Evolutionary conservation across 2,797 vertebrate genomes (phyloP).

Genomic region (Channallabes apus): DNA sequence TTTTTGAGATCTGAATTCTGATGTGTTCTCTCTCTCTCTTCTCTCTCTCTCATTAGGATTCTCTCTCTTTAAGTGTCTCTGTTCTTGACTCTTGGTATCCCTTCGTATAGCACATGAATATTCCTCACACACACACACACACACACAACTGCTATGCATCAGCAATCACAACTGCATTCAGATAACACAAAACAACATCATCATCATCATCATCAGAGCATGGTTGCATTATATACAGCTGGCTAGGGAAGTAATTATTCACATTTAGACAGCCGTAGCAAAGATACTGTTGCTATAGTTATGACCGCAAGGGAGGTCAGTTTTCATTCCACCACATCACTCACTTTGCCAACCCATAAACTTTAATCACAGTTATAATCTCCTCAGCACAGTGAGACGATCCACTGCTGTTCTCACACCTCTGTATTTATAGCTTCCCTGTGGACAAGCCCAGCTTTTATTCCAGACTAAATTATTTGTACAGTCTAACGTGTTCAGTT

Average conservation of each 20-base stretch:
- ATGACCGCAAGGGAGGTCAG: background rate
- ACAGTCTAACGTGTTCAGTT: slow-evolving; percentile 52
- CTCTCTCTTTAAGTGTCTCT: background rate
- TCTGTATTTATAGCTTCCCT: slow-evolving; percentile 5
- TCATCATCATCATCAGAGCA: background rate
- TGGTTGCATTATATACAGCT: background rate
- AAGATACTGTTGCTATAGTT: background rate
- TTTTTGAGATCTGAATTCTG: background rate
- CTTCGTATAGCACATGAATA: background rate
- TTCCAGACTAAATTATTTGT: slow-evolving; percentile 48
- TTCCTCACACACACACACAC: background rate
- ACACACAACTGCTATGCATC: background rate
- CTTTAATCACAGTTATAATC: background rate
- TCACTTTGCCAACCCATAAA: background rate
- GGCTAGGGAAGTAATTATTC: background rate
- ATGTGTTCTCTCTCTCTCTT: background rate
- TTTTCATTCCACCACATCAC: background rate
- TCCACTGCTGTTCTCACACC: slow-evolving; percentile 10
- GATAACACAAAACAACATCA: background rate
- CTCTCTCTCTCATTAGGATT: background rate
- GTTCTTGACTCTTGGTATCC: background rate
- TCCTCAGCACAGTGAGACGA: background rate
- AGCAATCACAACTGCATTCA: slow-evolving; percentile 18
- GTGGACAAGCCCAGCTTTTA: slow-evolving; percentile 35
- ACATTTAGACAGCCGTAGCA: background rate